phyloP scores from a whole-genome alignment of 2,113 vertebrate genomes.

The Thermophis baileyi region DNA sequence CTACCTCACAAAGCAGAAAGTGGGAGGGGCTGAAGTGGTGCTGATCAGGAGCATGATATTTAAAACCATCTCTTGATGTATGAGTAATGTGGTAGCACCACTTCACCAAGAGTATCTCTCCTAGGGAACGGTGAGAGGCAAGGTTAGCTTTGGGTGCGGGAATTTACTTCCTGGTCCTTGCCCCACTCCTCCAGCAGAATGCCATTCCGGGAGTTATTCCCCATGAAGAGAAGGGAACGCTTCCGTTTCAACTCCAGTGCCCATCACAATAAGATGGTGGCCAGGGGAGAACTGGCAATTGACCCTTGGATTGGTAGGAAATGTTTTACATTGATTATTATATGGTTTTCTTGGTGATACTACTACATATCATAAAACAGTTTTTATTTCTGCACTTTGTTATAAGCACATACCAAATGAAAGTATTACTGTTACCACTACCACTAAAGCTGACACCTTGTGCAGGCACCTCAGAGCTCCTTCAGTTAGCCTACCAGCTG shows the following conservation, averaged over 20 bases:
- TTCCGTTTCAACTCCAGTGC: not conserved
- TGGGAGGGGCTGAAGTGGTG: not conserved
- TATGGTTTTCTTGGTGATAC: not conserved
- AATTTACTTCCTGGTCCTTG: not conserved
- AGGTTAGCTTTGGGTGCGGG: not conserved
- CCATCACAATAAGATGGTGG: too few relatives aligned
- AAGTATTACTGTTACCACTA: not conserved
- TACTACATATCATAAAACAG: too few relatives aligned
- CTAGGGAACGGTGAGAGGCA: not conserved
- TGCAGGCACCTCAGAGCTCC: not conserved
- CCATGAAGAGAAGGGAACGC: not conserved
- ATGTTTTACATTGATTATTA: too few relatives aligned
- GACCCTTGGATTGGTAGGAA: too few relatives aligned
- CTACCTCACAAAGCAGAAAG: not conserved
- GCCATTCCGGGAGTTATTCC: not conserved
- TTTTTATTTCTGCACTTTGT: not conserved
- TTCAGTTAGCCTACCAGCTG: not conserved
- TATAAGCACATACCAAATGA: not conserved
- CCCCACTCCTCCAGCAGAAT: not conserved
- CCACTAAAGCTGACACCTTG: not conserved
- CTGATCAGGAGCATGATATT: not conserved
- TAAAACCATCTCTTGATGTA: not conserved
- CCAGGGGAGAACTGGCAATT: too few relatives aligned
- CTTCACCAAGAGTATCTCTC: not conserved
- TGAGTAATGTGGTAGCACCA: not conserved